Evolutionary conservation across 2,113 vertebrate species (phyloP), one percentile per base, ranked within the genome.

Genomic region (human (Homo sapiens)): DNA sequence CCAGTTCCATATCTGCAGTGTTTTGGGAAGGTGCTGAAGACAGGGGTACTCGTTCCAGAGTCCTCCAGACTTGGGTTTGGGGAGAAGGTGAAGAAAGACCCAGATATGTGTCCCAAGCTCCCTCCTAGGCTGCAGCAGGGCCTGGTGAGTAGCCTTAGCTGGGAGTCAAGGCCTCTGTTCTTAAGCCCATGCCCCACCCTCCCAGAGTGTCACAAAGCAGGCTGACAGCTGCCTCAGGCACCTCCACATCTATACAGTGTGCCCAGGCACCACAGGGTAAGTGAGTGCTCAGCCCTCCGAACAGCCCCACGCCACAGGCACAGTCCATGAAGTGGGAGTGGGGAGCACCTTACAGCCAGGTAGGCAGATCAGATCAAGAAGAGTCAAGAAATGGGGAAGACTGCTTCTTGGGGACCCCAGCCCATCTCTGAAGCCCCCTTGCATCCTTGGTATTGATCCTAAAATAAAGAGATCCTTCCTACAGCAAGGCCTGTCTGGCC

Each of bases 141-240:
- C 27, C 40, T 52, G 23, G 78, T 27, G 32, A 57, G 45, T n/a
- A 64, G 59, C 22, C 55, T 72, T 79, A 55, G 80, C 88, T 59
- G 20, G 45, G 70, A 92, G 50, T 55, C 40, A 50, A 50, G 35
- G 35, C 40, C 50, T 95, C 72, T 90, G 89, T 93, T 70, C 72
- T 88, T 30, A 20, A 93, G 83, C 32, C 35, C 48, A 48, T 10
- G 30, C 7, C 45, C 45, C 23, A 75, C n/a, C 64, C 45, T 72
- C 57, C 72, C 59, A 55, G 66, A 92, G 84, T 12, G 40, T 17
- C 8, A 23, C 30, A 82, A 27, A 73, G 83, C 75, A 72, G 59
- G 72, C 35, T 6, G 6, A 45, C 18, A 14, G 73, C 90, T 76
- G 30, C 83, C 80, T n/a, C 64, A 35, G 38, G 61, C 40, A 79